A percentile compares a stretch with the other conserved stretches of the same genome.
These are phyloP conservation scores for Chouioia cunea DNA, from an alignment of 2,888 invertebrate genomes.

Conservation along the genomic window DNA sequence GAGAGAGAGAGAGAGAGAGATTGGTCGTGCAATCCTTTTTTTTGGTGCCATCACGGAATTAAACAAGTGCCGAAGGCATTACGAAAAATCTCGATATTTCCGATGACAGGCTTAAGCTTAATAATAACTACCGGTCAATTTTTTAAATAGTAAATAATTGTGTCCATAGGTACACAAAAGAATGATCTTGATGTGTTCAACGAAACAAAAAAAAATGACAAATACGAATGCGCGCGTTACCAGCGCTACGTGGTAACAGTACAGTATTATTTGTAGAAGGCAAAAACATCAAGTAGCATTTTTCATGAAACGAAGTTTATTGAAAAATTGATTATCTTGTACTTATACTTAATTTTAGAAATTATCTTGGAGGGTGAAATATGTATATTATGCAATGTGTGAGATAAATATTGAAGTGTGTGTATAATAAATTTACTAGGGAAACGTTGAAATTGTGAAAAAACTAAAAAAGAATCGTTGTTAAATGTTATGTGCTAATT, in stretches of 20 bases:
- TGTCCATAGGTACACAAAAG: conserved; percentile 24
- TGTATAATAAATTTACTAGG: conserved; percentile 32
- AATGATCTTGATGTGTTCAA: conserved; percentile 44
- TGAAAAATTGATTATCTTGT: conserved; percentile 38
- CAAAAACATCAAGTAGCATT: conserved; percentile 30
- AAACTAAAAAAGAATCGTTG: conserved; percentile 28
- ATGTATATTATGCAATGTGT: conserved; percentile 32
- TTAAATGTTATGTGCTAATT: conserved; percentile 28
- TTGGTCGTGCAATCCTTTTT: conserved; percentile 38
- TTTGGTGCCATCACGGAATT: conserved; percentile 17
- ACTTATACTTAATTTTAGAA: conserved; percentile 42
- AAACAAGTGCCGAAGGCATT: conserved; percentile 3
- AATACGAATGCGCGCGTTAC: conserved; percentile 21
- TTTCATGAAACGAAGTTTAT: conserved; percentile 28
- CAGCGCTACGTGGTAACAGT: conserved; percentile 23
- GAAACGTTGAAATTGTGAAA: conserved; percentile 25
- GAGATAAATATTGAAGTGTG: conserved; percentile 25
- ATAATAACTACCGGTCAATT: conserved; percentile 33
- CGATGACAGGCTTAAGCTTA: conserved; percentile 20
- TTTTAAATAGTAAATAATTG: conserved; percentile 16
- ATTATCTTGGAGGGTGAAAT: conserved; percentile 24
- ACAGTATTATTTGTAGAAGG: conserved; percentile 47
- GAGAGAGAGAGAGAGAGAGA: conserved; percentile 4
- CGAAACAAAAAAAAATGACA: conserved; percentile 17
- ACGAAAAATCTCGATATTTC: conserved; percentile 2